Conservation (phyloP, 1,140 invertebrate species). For the Zaprionus nigranus region DNA sequence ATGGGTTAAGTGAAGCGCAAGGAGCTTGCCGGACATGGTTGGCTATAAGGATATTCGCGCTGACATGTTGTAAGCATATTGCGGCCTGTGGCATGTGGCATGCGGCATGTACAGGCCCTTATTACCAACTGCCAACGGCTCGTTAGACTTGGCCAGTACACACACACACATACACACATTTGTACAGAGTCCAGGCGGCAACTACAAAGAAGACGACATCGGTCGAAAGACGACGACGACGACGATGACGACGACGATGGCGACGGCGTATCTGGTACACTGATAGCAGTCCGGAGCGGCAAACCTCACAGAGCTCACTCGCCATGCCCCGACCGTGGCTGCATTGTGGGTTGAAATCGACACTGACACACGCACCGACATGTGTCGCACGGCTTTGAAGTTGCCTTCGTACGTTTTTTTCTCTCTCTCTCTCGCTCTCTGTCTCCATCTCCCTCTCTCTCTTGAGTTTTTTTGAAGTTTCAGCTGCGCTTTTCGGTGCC, state of each 20-base stretch:
- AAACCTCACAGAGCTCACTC: constrained; percentile 40
- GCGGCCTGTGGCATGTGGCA: constrained; percentile 25
- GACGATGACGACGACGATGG: constrained; percentile 2
- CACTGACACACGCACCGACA: constrained; percentile 58
- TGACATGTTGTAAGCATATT: constrained; percentile 63
- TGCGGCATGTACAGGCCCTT: constrained; percentile 28
- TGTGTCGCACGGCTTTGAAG: constrained; percentile 77
- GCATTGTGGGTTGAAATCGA: constrained; percentile 70
- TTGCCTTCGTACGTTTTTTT: constrained; percentile 27
- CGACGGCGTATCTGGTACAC: constrained; percentile 48
- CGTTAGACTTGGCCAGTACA: constrained; percentile 40
- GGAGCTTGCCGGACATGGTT: constrained; percentile 45
- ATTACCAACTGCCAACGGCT: constrained; percentile 46
- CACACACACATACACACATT: constrained; percentile 20
- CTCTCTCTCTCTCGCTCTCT: background rate
- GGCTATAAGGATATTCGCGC: constrained; percentile 62
- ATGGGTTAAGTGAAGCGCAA: constrained; percentile 75
- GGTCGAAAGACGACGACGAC: background rate
- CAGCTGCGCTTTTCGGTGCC: constrained; percentile 48
- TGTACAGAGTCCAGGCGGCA: constrained; percentile 67
- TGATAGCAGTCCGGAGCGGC: constrained; percentile 45
- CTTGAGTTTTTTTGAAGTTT: constrained; percentile 29
- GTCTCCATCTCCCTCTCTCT: background rate
- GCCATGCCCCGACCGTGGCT: constrained; percentile 14
- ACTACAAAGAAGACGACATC: constrained; percentile 38